These are phyloP conservation scores for Silurus lanzhouensis DNA, from an alignment of 2,797 vertebrate species.

Conservation along the genomic window DNA sequence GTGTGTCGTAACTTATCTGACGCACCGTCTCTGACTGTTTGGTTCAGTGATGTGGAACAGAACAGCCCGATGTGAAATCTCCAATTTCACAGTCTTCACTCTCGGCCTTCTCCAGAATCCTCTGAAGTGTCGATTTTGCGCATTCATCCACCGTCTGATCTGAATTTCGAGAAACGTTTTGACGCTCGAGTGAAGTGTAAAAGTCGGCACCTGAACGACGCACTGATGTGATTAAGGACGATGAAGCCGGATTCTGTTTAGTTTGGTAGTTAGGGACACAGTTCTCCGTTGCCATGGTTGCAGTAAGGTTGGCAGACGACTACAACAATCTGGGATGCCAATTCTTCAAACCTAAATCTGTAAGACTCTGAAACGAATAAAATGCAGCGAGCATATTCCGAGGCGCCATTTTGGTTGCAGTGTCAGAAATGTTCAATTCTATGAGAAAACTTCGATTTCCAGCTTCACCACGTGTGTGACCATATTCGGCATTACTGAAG, in stretches of 20 bases:
- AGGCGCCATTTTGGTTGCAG: not conserved
- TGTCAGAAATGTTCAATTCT: not conserved
- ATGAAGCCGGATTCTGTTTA: not conserved
- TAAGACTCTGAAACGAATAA: not conserved
- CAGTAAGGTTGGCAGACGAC: not conserved
- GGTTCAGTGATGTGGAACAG: conserved; percentile 45
- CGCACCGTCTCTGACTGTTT: conserved; percentile 27
- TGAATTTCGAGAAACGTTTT: conserved; percentile 21
- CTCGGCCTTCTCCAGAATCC: conserved; percentile 24
- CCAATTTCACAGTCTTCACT: conserved; percentile 51
- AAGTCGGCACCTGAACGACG: not conserved
- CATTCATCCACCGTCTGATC: conserved; percentile 13
- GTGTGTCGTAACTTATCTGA: conserved; percentile 10
- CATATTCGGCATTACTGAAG: too few species aligned
- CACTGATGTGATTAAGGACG: not conserved
- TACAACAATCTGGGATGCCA: too few species aligned
- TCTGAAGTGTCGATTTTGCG: conserved; percentile 3
- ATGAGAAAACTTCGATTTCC: not conserved
- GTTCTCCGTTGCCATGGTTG: not conserved
- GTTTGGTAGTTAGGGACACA: not conserved
- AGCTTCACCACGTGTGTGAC: not conserved
- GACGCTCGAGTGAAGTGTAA: conserved; percentile 12
- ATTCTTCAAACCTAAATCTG: not conserved
- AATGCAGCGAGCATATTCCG: not conserved
- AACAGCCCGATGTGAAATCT: conserved; percentile 36